Conservation (phyloP, 2,888 invertebrate species). For the Pandemis corylana region DNA sequence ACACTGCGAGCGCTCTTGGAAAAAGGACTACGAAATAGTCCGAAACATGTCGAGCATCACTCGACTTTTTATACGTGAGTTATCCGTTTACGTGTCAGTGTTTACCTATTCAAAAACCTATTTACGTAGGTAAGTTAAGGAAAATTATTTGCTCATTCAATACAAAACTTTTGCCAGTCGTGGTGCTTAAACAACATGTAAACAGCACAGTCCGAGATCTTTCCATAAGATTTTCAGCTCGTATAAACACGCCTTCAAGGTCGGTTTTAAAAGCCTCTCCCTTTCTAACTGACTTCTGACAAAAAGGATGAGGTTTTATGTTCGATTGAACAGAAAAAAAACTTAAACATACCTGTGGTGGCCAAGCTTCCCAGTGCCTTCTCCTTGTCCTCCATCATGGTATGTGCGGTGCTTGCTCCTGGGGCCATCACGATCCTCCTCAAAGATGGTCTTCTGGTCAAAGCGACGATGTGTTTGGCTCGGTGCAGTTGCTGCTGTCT, state of each 20-base stretch:
- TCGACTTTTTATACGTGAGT: no score
- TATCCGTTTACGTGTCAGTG: no score
- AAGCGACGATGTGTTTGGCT: slow-evolving; percentile 73
- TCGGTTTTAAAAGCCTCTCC: slow-evolving; percentile 25
- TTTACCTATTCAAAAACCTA: background rate
- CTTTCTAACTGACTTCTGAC: slow-evolving; percentile 1
- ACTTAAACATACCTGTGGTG: slow-evolving; percentile 59
- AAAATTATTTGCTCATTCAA: no score
- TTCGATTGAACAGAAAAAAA: background rate
- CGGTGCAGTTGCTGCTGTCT: slow-evolving; percentile 68
- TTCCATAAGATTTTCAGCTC: no score
- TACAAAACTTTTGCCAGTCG: no score
- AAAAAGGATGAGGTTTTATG: no score
- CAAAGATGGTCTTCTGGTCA: slow-evolving; percentile 76
- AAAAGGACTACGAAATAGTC: no score
- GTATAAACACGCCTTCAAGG: background rate
- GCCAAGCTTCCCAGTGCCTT: slow-evolving; percentile 73
- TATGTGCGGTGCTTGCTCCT: slow-evolving; percentile 81
- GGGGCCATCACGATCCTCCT: slow-evolving; percentile 85
- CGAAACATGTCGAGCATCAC: no score
- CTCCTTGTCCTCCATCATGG: slow-evolving; percentile 83
- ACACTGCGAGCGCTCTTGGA: no score
- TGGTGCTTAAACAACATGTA: no score
- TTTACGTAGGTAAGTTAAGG: no score
- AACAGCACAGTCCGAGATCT: no score